Conservation (phyloP, 2,888 invertebrate species). For the Escarpia spicata region DNA sequence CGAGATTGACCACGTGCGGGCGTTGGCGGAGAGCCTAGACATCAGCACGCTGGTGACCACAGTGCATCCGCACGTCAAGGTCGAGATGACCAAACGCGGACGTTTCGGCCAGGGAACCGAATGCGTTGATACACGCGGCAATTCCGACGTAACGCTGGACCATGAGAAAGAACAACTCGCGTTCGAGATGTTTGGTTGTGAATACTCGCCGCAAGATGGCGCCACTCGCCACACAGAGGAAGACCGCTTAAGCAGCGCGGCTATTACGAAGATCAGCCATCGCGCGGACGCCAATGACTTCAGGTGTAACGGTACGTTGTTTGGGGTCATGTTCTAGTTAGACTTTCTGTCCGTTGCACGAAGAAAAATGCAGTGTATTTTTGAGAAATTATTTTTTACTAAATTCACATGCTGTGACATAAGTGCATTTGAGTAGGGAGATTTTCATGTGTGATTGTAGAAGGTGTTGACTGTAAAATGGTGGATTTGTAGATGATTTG, state of each 20-base stretch:
- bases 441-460: too few species aligned
- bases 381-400: too few species aligned
- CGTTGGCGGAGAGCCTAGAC: not conserved
- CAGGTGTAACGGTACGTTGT: not conserved
- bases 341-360: too few species aligned
- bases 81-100: not conserved
- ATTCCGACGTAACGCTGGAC: not conserved
- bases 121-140: not conserved
- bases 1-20: not conserved
- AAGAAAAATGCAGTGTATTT: too few species aligned
- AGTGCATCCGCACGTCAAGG: not conserved
- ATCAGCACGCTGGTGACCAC: not conserved
- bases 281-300: not conserved
- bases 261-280: not conserved
- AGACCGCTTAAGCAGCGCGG: not conserved
- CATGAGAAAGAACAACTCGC: not conserved
- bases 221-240: not conserved
- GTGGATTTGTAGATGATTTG: too few species aligned
- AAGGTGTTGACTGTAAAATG: too few species aligned
- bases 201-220: not conserved
- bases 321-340: too few species aligned
- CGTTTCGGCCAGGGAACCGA: not conserved
- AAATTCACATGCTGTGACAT: too few species aligned
- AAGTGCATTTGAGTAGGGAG: too few species aligned
- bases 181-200: not conserved